Evolutionary conservation across 1,140 invertebrate genomes (phyloP), one percentile per base, ranked within the genome.

Genomic region (Drosophila truncata): DNA sequence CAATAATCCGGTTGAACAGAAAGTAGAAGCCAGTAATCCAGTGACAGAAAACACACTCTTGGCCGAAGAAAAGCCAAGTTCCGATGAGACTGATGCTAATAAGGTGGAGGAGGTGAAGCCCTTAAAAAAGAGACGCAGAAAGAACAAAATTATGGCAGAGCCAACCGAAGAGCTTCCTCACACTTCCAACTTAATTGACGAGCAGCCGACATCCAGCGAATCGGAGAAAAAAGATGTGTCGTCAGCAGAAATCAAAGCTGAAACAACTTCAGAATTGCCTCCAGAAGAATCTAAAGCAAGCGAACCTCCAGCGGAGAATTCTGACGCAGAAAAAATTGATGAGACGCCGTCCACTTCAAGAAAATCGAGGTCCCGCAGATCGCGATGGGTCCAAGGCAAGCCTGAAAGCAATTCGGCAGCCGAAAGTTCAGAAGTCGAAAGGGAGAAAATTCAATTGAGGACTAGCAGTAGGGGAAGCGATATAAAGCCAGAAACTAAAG

Each of bases 21-120:
- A n/a, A 4, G 20, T 18, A 3, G 25, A 52, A 20, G 18, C 13
- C 16, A 35, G 18, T 10, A 20, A 35, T 18, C 10, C n/a, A 39
- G 20, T 27, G 16, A 10, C 29, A 47, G 44, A 65, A 18, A 16
- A 5, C 16, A 23, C 27, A 4, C 3, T 11, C 13, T 29, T 18
- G 10, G 25, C 16, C 9, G 46, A 49, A 7, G 20, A 50, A 13
- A 23, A 70, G 8, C 27, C 16, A 2, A 65, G 6, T 27, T 23
- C 20, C 9, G 49, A 23, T 42, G 62, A 52, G 46, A 33, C 37
- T 67, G 63, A 70, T 25, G 42, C 25, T 0, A 41, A 46, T 39
- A 61, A 27, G 13, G 23, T 16, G 10, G 14, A 1, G 6, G 14
- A 1, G 11, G 10, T 13, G 11, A 35, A 25, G 23, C 6, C 29